Percentiles rank a stretch among this genome's conserved stretches.
Conservation (phyloP, 2,113 vertebrate species). For the Crypturellus undulatus region DNA sequence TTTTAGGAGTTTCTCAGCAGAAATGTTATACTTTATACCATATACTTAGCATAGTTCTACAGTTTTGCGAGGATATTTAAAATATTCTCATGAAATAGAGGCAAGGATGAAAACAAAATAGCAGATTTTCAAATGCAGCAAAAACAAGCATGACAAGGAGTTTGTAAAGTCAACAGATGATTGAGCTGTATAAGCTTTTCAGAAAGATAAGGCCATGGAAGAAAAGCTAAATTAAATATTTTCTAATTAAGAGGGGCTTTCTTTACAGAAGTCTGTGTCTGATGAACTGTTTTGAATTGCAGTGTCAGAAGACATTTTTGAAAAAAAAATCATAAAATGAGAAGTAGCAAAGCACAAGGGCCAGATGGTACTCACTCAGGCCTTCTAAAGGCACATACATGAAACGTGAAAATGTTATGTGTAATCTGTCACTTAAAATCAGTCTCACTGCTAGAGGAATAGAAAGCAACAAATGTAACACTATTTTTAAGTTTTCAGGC, state of each 20-base stretch:
- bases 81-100: slow-evolving; percentile 1
- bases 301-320: slow-evolving; percentile 38
- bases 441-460: not conserved
- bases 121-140: slow-evolving; percentile 13
- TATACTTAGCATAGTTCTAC: not conserved
- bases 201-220: slow-evolving; percentile 6
- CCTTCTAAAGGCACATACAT: not conserved
- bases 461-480: slow-evolving; percentile 7
- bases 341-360: slow-evolving; percentile 32
- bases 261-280: not conserved
- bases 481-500: not conserved
- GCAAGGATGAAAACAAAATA: not conserved
- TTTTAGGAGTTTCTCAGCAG: not conserved
- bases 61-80: not conserved
- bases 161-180: not conserved
- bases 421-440: slow-evolving; percentile 49
- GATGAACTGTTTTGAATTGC: slow-evolving; percentile 10
- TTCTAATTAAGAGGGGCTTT: not conserved
- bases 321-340: slow-evolving; percentile 10
- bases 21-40: not conserved
- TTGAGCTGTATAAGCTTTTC: slow-evolving; percentile 4
- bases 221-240: not conserved
- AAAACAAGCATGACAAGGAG: not conserved
- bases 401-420: slow-evolving; percentile 19
- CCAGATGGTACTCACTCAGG: not conserved